Conservation (phyloP, 2,888 invertebrate genomes). For the Cryptus armator region DNA sequence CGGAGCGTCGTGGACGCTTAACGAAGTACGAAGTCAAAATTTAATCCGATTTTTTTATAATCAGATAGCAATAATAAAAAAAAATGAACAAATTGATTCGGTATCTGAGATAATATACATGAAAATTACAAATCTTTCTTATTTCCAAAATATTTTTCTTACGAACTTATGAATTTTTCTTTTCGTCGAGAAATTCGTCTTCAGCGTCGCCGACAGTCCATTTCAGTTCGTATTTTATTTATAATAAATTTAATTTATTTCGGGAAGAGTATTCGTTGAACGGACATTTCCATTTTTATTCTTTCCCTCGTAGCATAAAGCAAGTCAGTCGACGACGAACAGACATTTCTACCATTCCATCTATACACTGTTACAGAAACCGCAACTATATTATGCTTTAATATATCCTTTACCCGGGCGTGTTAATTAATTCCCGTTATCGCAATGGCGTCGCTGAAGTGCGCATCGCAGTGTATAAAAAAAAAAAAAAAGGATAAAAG, state of each 20-base stretch:
- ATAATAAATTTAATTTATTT: no score
- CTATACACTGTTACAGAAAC: neutral
- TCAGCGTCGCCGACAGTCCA: no score
- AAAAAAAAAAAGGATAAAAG: neutral
- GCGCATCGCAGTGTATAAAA: constrained; percentile 22
- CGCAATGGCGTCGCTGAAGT: constrained; percentile 27
- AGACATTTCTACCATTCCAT: neutral
- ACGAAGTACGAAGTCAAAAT: no score
- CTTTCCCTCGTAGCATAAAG: neutral
- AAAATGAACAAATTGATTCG: no score
- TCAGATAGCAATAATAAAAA: no score
- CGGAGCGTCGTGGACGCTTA: no score
- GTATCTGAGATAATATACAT: no score
- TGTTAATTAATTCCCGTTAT: constrained; percentile 51
- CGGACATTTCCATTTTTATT: no score
- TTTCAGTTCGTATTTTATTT: no score
- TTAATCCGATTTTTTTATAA: no score
- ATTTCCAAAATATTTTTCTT: neutral
- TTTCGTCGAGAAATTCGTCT: no score
- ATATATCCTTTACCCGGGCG: neutral
- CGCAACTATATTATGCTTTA: neutral
- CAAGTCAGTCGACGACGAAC: neutral
- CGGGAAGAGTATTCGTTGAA: no score
- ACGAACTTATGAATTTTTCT: neutral
- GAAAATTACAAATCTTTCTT: neutral